Percentiles rank a stretch among this genome's conserved stretches.
Evolutionary conservation across 1,140 invertebrate genomes (phyloP).

Genomic region (Choristoneura fumiferana): DNA sequence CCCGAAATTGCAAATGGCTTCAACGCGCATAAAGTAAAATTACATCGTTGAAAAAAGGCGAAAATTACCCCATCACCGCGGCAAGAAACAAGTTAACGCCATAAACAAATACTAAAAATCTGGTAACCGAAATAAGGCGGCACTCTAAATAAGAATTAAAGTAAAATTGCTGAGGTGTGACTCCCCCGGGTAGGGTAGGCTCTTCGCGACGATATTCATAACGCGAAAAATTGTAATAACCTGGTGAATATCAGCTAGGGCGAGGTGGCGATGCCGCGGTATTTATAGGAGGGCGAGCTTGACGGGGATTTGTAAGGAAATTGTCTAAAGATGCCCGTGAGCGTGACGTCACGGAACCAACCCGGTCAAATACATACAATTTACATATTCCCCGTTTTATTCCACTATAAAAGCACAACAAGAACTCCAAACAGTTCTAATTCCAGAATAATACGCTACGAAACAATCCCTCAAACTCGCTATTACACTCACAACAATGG

Average conservation of each 20-base stretch:
- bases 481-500: slow-evolving; percentile 39
- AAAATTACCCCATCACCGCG: slow-evolving; percentile 58
- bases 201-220: slow-evolving; percentile 68
- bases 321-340: slow-evolving; percentile 67
- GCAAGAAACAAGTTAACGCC: slow-evolving; percentile 54
- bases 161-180: slow-evolving; percentile 74
- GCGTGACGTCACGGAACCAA: slow-evolving; percentile 20
- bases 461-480: background rate
- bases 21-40: slow-evolving; percentile 42
- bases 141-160: slow-evolving; percentile 77
- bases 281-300: slow-evolving; percentile 42
- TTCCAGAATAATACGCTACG: slow-evolving; percentile 1
- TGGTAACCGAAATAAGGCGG: slow-evolving; percentile 71
- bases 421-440: slow-evolving; percentile 30
- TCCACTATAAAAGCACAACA: slow-evolving; percentile 34
- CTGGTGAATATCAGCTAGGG: slow-evolving; percentile 50
- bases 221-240: slow-evolving; percentile 77
- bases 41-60: slow-evolving; percentile 50
- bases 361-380: too few species aligned
- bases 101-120: slow-evolving; percentile 76
- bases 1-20: background rate
- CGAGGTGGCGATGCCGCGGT: slow-evolving; percentile 12
- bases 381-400: slow-evolving; percentile 15
- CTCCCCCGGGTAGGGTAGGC: slow-evolving; percentile 51
- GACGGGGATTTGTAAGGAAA: slow-evolving; percentile 62